Evolutionary conservation across 2,113 vertebrate genomes (phyloP).

Genomic region (Toxotes chatareus): DNA sequence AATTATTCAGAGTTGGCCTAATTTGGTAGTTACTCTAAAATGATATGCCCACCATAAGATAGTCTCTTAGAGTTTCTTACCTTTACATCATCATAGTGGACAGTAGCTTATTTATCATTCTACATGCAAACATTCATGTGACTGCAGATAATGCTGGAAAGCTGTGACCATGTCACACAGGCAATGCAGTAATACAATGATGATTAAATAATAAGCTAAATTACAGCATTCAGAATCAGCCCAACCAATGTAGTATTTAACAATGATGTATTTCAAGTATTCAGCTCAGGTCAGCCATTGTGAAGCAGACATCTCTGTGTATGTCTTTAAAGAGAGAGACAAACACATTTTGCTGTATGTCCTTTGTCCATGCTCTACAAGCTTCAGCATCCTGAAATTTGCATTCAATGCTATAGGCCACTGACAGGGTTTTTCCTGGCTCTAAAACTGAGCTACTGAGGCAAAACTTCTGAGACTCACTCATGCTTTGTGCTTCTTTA

Average conservation of each 20-base stretch:
- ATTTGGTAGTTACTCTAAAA: constrained; percentile 52
- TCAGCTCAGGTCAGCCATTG: not conserved
- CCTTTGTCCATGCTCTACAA: not conserved
- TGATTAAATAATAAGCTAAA: not conserved
- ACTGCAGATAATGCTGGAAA: not conserved
- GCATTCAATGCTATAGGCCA: not conserved
- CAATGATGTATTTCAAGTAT: not conserved
- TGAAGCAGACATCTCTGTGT: too few species aligned
- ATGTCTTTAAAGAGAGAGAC: too few species aligned
- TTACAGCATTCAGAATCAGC: not conserved
- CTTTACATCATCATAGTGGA: not conserved
- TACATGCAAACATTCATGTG: not conserved
- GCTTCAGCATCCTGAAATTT: not conserved
- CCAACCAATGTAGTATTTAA: not conserved
- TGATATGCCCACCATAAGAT: not conserved
- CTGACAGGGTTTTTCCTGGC: not conserved
- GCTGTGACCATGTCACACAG: not conserved
- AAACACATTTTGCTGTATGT: not conserved
- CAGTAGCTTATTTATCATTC: not conserved
- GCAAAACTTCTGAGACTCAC: not conserved
- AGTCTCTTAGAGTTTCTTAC: not conserved
- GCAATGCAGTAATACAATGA: too few species aligned
- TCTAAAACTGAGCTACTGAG: not conserved
- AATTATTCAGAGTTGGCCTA: constrained; percentile 64
- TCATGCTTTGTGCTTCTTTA: too few species aligned